Conservation (phyloP, 2,797 vertebrate genomes). For the Distichodus sexfasciatus region DNA sequence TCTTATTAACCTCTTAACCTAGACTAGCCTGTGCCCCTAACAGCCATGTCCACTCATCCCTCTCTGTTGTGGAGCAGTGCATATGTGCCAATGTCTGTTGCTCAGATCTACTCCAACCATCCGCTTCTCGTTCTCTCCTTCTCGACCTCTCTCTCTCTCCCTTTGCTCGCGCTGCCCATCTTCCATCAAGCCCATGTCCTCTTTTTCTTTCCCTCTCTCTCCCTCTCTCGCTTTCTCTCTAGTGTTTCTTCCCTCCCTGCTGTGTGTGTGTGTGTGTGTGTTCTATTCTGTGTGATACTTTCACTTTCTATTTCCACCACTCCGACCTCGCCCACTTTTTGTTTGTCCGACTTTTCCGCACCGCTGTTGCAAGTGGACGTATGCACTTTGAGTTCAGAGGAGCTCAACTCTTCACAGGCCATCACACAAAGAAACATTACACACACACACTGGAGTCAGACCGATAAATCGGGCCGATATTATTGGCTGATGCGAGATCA, state of each 20-base stretch:
- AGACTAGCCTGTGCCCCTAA: conserved; percentile 42
- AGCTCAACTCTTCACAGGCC: conserved; percentile 68
- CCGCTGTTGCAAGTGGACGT: conserved; percentile 65
- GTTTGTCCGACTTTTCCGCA: conserved; percentile 55
- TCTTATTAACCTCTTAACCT: conserved; percentile 11
- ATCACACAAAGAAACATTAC: neutral
- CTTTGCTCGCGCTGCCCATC: conserved; percentile 42
- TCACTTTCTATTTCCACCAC: conserved; percentile 46
- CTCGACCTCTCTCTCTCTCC: conserved; percentile 48
- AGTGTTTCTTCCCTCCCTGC: conserved; percentile 7
- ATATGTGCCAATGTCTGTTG: conserved; percentile 45
- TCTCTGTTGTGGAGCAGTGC: conserved; percentile 66
- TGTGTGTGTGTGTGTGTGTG: conserved; percentile 45
- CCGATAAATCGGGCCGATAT: no score
- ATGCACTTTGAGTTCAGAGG: conserved; percentile 72
- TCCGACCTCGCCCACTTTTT: conserved; percentile 59
- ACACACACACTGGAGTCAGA: no score
- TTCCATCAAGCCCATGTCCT: conserved; percentile 46
- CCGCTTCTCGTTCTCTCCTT: conserved; percentile 34
- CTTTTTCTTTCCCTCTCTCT: conserved; percentile 10
- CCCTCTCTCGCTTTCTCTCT: conserved; percentile 21
- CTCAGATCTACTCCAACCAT: conserved; percentile 54
- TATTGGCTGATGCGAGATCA: no score
- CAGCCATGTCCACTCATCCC: conserved; percentile 43
- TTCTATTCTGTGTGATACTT: conserved; percentile 67